Base-by-base conservation (phyloP, 2,797 vertebrate genomes). In the Chrosomus eos region DNA sequence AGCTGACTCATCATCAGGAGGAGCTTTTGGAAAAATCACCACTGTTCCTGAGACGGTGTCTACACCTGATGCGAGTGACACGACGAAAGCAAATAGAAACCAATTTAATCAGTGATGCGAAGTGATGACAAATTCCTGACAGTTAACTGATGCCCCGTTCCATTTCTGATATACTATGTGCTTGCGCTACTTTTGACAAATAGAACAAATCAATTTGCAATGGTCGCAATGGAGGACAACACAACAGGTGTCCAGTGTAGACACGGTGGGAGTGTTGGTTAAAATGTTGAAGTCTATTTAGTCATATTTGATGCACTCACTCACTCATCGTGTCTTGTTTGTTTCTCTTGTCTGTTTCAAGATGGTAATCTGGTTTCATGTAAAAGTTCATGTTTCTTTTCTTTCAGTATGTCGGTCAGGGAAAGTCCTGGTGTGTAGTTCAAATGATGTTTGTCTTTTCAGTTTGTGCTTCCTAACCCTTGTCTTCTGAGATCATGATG, bases 391-490 rank as follows among this genome's bases (percentile, higher is more conserved):
- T 87, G 87, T 77, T 90, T 79, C 86, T 80, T 80, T 80, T 60
- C n/a, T 75, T 58, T 87, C 28, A 43, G 67, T 81, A 89, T 91
- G 67, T 85, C 88, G 88, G 91, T 92, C 90, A 91, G 91, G 92
- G 92, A 91, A 93, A 90, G 90, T 94, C 90, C 92, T 92, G 92
- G 90, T 91, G 86, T 92, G 92, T 89, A 90, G 91, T 90, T 93
- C 92, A 89, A 86, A 91, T 91, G 88, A 92, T 93, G 89, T 92
- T 78, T 91, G 84, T 91, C 89, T 93, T 85, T 93, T 93, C 87
- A 89, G 90, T 94, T 90, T 94, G 92, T 94, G 91, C 92, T 93
- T 91, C 88, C 92, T 93, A 94, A 94, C 93, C 93, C 91, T 93
- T 89, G 92, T 95, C 90, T 93, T 92, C 92, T 91, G 93, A 92